Conservation (phyloP, 2,797 vertebrate species). For the Neoniphon sammara region DNA sequence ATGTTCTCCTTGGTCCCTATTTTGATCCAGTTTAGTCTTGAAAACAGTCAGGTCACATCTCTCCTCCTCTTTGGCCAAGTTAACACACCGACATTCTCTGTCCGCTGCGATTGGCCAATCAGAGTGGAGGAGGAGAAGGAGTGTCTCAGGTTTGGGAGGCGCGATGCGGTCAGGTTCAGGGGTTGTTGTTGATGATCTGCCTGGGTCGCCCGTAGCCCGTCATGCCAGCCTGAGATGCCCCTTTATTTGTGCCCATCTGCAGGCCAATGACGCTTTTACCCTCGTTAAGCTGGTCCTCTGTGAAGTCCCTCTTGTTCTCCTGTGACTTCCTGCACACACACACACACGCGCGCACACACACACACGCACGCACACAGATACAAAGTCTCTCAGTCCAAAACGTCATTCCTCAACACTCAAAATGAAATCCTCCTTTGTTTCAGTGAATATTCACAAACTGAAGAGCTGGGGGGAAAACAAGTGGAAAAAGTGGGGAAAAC, state of each 20-base stretch:
- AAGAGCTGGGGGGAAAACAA: background rate
- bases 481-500: too few species aligned
- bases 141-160: background rate
- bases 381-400: constrained; percentile 25
- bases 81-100: constrained; percentile 51
- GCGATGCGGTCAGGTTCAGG: constrained; percentile 36
- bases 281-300: constrained; percentile 91
- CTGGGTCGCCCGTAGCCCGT: constrained; percentile 90
- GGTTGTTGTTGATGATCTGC: constrained; percentile 90
- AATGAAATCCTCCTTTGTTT: constrained; percentile 33
- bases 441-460: constrained; percentile 12
- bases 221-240: constrained; percentile 95
- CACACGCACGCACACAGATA: too few species aligned
- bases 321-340: constrained; percentile 89
- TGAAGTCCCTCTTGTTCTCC: constrained; percentile 94
- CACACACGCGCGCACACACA: constrained; percentile 24
- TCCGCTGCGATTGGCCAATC: constrained; percentile 48
- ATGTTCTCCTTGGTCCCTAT: constrained; percentile 63
- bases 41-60: constrained; percentile 59
- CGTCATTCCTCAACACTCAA: constrained; percentile 16
- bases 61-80: constrained; percentile 38
- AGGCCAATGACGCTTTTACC: constrained; percentile 94
- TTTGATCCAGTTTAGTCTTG: constrained; percentile 71
- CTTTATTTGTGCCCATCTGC: constrained; percentile 96
- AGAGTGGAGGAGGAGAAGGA: constrained; percentile 33